Evolutionary conservation across 2,113 vertebrate genomes (phyloP), one percentile per base, ranked within the genome.

Genomic region (Chaetops frenatus): DNA sequence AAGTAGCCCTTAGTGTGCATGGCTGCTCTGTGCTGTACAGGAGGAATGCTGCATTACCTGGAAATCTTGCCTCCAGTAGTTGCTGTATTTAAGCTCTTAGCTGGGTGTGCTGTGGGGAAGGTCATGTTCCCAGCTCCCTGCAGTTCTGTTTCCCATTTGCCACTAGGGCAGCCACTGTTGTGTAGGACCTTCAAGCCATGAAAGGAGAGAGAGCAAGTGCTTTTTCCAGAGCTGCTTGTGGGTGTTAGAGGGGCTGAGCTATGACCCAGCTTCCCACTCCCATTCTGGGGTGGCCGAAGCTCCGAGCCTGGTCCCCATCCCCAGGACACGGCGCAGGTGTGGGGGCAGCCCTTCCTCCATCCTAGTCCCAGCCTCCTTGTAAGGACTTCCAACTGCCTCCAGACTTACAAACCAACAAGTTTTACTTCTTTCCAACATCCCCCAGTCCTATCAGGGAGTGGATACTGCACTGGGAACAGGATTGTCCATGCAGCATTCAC

Each of bases 181-280:
- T 44, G 0, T 24, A 67, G 91, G 72, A 88, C 64, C 91, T 92
- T 84, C 42, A 36, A 54, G 94, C 96, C 83, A 51, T 95, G 97
- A 96, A 67, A 70, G 93, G 96, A 97, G 74, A 84, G 96, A 96
- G 74, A 84, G 48, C 36, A 22, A 42, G 27, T 51, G 86, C 82
- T 85, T 86, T 86, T 93, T 94, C 92, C 94, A 87, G 97, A 97
- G 96, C 96, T 93, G 72, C 80, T 2, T 2, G 0, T 38, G 70
- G 87, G 86, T 14, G 24, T 69, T 60, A 42, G 62, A 72, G 81
- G 66, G 72, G 21, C 74, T 27, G 90, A 90, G 91, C 93, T 88
- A 89, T 95, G 94, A 94, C 77, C 91, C 50, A 27, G 85, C 81
- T 91, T 78, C 90, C n/a, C 22, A 1, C 76, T 33, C 22, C 17